Base-by-base conservation (phyloP, 2,888 invertebrate species). In the Tryphoninae sp. region DNA sequence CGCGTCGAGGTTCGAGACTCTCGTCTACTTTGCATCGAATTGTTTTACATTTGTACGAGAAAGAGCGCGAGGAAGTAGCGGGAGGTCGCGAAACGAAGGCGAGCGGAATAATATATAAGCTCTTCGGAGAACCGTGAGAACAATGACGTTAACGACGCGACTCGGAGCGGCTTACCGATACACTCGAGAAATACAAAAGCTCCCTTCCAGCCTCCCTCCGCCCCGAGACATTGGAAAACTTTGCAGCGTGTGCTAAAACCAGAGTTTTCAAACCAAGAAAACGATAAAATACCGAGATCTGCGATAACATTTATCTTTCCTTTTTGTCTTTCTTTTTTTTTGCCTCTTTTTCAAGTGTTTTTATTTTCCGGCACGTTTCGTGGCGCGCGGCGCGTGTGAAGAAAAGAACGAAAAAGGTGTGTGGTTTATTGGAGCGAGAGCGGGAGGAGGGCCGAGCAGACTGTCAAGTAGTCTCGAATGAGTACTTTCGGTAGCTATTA, bases 101-200 rank as follows among this genome's bases (percentile, higher is more conserved):
- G 64, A 72, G 45, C 9, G 13, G 42, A 26, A 51, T 40, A 61
- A 45, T 49, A 33, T 33, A 33, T 33, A 62, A 16, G 45, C 26
- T 51, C 76, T 65, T 68, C 74, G 79, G 78, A 86, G 87, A 84
- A 83, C 83, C 87, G 83, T 86, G 87, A 86, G 86, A 87, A 86
- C 84, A 87, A 86, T 85, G 82, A 83, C 83, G 83, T 85, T 85
- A 87, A 86, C 84, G 85, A 85, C 85, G 81, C 84, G 81, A 78
- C 83, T 85, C 82, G 9, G 45, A 81, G 67, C 74, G 78, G 67
- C 78, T 67, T 59, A 65, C 49, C 59, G 62, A 26, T 61, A 75
- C 67, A 75, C 61, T 80, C 75, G 73, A 68, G 72, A 58, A 45
- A 73, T 67, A 77, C 76, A 73, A 80, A 79, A 78, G 65, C 65